Base-by-base conservation (phyloP, 2,888 invertebrate genomes). In the Kuschelorhynchus macadamiae region DNA sequence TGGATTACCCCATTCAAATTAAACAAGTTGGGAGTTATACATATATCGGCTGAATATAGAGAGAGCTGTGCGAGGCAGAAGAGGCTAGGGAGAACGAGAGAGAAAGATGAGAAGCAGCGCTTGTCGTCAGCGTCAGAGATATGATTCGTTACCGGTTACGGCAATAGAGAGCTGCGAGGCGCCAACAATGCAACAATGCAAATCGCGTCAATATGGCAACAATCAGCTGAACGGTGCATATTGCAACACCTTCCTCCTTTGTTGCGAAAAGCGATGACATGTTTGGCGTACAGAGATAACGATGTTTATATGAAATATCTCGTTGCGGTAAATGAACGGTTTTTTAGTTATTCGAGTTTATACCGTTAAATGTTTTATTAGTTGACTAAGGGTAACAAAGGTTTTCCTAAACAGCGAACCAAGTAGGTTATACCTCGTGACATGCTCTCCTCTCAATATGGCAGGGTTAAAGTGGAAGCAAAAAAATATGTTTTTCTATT, bases 101-200 rank as follows among this genome's bases (percentile, higher is more conserved):
- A 36, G 12, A 2, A 36, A 36, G 36, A 36, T 36, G 11, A 11
- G 11, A 11, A 36, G 36, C 12, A 36, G 2, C 36, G 20, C 14
- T 36, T 50, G 39, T 56, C 50, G 55, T 44, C 50, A 18, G 49
- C 50, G 57, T 52, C 65, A 47, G 53, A 66, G 66, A 66, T 66
- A 60, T 44, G 66, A 66, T 66, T 60, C 60, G 66, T 60, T 39
- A 39, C 30, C 39, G 55, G 64, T 64, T 53, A 66, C 53, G 53
- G 66, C 59, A 52, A 65, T 57, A 65, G 57, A 57, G 64, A 57
- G 50, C 53, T 36, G 57, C 52, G 53, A 60, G 57, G 59, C 52
- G 65, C 65, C 53, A 66, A 66, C 66, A 66, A 60, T 66, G 66
- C 66, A 66, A 66, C 66, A 66, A 66, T 66, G 55, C 66, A 60